phyloP scores from a whole-genome alignment of 2,888 invertebrate genomes.

The Hedychridium roseum region DNA sequence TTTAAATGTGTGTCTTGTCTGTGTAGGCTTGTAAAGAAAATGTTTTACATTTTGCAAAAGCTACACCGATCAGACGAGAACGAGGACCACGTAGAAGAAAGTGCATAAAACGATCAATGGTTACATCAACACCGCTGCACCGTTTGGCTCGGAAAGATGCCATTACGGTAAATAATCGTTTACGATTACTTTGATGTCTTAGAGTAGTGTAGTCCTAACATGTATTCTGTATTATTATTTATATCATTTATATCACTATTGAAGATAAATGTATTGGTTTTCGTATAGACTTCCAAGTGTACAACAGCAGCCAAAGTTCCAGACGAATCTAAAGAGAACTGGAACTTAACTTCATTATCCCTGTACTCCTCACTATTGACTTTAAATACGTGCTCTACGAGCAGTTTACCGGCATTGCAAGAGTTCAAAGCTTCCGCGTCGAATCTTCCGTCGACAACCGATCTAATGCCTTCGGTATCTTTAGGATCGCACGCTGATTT shows the following conservation, averaged over 20 bases:
- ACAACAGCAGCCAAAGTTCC: constrained; percentile 46
- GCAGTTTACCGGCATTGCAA: constrained; percentile 32
- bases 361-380: constrained; percentile 44
- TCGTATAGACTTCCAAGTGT: constrained; percentile 45
- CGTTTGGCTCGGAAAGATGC: constrained; percentile 51
- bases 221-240: too few relatives aligned
- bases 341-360: constrained; percentile 49
- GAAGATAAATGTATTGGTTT: background rate
- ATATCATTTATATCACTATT: background rate
- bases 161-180: constrained; percentile 43
- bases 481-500: constrained; percentile 62
- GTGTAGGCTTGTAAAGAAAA: constrained; percentile 60
- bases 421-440: constrained; percentile 43
- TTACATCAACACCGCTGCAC: constrained; percentile 58
- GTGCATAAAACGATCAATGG: constrained; percentile 60
- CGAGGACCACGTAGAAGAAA: constrained; percentile 57
- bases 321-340: constrained; percentile 60
- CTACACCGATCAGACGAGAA: constrained; percentile 54
- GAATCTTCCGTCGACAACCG: constrained; percentile 40
- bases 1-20: constrained; percentile 26
- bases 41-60: constrained; percentile 59
- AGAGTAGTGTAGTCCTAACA: too few relatives aligned
- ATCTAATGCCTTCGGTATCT: constrained; percentile 53
- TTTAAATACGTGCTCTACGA: constrained; percentile 33
- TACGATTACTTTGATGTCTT: too few relatives aligned